phyloP scores from a whole-genome alignment of 1,140 invertebrate genomes.

The Arion vulgaris region DNA sequence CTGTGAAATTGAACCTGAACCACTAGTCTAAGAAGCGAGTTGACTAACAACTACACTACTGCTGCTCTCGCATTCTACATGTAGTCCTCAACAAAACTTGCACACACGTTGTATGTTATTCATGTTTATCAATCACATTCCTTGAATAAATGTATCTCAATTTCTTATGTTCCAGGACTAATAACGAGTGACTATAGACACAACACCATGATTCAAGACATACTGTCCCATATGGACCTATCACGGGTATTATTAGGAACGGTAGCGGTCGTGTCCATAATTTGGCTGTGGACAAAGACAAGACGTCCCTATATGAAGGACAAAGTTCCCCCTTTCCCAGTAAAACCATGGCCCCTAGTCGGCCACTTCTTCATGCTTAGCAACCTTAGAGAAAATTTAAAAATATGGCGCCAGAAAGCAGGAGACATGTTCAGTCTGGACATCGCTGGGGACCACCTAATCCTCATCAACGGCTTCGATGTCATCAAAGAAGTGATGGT shows the following conservation, averaged over 20 bases:
- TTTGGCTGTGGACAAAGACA: not conserved
- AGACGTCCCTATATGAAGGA: not conserved
- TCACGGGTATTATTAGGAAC: not conserved
- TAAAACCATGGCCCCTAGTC: not conserved
- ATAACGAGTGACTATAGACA: too few relatives aligned
- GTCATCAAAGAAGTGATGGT: conserved; percentile 5
- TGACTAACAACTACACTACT: too few relatives aligned
- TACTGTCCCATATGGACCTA: not conserved
- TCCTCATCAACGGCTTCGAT: conserved; percentile 17
- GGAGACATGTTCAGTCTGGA: conserved; percentile 16
- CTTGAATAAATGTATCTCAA: too few relatives aligned
- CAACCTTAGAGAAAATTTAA: not conserved
- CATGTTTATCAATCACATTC: too few relatives aligned
- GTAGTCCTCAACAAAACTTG: too few relatives aligned
- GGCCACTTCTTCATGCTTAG: not conserved
- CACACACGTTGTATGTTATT: too few relatives aligned
- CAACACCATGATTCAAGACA: too few relatives aligned
- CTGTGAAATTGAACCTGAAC: too few relatives aligned
- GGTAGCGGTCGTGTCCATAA: not conserved
- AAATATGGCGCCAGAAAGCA: not conserved
- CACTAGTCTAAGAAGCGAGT: too few relatives aligned
- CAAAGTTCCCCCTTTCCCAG: conserved; percentile 23
- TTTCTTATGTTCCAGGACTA: too few relatives aligned
- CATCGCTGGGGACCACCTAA: not conserved
- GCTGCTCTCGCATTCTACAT: too few relatives aligned